phyloP scores from a whole-genome alignment of 1,140 invertebrate genomes.

The Drosophila miranda region DNA sequence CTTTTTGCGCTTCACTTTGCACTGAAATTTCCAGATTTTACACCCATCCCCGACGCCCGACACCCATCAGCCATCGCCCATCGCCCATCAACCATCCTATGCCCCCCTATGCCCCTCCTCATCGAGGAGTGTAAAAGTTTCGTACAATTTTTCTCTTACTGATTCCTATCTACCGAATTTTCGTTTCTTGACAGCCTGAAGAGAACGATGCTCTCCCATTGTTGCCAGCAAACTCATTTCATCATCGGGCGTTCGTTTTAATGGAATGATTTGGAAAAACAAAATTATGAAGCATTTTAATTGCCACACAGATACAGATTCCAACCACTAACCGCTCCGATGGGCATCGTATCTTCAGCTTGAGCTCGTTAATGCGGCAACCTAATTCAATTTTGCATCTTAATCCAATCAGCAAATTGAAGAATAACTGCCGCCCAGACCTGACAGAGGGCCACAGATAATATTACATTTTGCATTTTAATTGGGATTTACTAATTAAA shows the following conservation, averaged over 20 bases:
- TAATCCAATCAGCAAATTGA: conserved; percentile 77
- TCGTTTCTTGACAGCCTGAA: conserved; percentile 10
- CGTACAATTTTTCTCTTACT: conserved; percentile 40
- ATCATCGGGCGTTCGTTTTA: conserved; percentile 24
- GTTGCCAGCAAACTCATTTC: conserved; percentile 39
- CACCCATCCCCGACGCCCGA: conserved; percentile 3
- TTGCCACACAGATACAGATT: conserved; percentile 45
- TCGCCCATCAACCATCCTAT: not conserved
- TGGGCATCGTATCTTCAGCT: conserved; percentile 19
- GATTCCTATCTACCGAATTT: conserved; percentile 43
- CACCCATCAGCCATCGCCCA: not conserved
- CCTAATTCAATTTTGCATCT: conserved; percentile 72
- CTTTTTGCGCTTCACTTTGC: conserved; percentile 67
- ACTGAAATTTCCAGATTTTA: conserved; percentile 50
- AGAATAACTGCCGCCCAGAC: conserved; percentile 59
- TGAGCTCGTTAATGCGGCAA: conserved; percentile 60
- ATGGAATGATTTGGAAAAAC: conserved; percentile 63
- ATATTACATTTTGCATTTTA: conserved; percentile 71
- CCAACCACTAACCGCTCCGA: not conserved
- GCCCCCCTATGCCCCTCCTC: not conserved
- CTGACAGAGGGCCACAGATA: conserved; percentile 32
- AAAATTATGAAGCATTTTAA: conserved; percentile 58
- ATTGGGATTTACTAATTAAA: conserved; percentile 77
- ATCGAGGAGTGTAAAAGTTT: conserved; percentile 41
- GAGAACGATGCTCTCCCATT: conserved; percentile 17